Percentiles rank a stretch among this genome's conserved stretches.
These are phyloP conservation scores for Neoseiulus cucumeris DNA, from an alignment of 1,140 invertebrate species.

Conservation along the genomic window DNA sequence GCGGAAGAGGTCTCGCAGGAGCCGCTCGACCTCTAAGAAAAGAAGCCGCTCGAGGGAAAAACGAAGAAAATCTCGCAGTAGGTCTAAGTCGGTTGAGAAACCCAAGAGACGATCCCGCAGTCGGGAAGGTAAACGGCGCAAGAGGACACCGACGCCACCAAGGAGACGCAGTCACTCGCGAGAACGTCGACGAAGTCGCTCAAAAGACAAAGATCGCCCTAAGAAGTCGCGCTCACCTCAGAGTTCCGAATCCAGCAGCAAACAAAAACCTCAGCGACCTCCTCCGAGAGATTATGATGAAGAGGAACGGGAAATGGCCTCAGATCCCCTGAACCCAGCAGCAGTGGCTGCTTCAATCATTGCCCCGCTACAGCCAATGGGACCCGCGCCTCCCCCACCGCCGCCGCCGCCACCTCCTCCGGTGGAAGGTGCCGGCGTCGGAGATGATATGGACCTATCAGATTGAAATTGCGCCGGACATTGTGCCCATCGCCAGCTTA, in stretches of 20 bases:
- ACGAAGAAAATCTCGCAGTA: background rate
- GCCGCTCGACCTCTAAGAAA: background rate
- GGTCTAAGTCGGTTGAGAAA: background rate
- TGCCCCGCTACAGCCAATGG: background rate
- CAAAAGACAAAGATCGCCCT: background rate
- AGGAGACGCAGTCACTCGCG: background rate
- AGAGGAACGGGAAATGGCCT: background rate
- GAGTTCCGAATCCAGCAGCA: background rate
- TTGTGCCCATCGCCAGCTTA: no score
- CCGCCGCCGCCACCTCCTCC: background rate
- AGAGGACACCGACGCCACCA: no score
- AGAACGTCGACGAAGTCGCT: background rate
- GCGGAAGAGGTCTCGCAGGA: background rate
- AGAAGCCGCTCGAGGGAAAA: background rate
- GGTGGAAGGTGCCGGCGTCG: background rate
- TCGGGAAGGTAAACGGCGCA: background rate
- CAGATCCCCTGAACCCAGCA: background rate
- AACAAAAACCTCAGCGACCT: background rate
- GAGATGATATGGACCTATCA: background rate
- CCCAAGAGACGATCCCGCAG: background rate
- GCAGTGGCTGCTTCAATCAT: background rate
- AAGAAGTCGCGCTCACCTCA: background rate
- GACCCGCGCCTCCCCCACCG: background rate
- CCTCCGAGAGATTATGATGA: slow-evolving; percentile 3
- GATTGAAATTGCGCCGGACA: no score